Conservation (phyloP, 2,797 vertebrate species). For the Yasuhikotakia modesta region DNA sequence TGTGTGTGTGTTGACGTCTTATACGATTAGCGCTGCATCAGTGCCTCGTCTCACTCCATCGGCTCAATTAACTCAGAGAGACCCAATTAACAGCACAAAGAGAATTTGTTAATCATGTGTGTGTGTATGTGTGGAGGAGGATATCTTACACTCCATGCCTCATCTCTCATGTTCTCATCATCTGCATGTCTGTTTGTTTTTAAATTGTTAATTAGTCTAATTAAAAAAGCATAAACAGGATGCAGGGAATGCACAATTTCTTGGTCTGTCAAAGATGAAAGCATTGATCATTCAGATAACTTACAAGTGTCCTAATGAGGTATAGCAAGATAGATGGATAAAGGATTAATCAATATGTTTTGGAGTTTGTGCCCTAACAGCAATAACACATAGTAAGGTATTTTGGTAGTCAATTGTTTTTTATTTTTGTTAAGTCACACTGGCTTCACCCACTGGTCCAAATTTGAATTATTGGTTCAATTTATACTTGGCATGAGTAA, state of each 20-base stretch:
- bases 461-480: no score
- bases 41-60: constrained; percentile 20
- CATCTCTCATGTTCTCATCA: constrained; percentile 11
- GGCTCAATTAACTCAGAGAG: constrained; percentile 44
- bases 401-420: no score
- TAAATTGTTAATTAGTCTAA: constrained; percentile 34
- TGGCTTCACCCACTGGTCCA: not conserved
- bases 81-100: constrained; percentile 37
- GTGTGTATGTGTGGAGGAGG: constrained; percentile 6
- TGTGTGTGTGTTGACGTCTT: constrained; percentile 3
- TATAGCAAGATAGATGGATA: not conserved
- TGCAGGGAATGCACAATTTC: not conserved
- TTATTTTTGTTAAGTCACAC: no score
- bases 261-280: constrained; percentile 6
- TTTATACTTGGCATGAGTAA: not conserved
- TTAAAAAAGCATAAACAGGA: constrained; percentile 30
- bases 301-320: not conserved
- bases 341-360: not conserved
- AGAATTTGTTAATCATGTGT: not conserved
- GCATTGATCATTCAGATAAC: not conserved
- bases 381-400: not conserved
- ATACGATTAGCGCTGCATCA: constrained; percentile 41
- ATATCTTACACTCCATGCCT: constrained; percentile 3
- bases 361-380: not conserved
- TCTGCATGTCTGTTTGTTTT: constrained; percentile 41